Percentiles rank a stretch among this genome's conserved stretches.
phyloP scores from a whole-genome alignment of 2,888 invertebrate species.

The Brenthis daphne region DNA sequence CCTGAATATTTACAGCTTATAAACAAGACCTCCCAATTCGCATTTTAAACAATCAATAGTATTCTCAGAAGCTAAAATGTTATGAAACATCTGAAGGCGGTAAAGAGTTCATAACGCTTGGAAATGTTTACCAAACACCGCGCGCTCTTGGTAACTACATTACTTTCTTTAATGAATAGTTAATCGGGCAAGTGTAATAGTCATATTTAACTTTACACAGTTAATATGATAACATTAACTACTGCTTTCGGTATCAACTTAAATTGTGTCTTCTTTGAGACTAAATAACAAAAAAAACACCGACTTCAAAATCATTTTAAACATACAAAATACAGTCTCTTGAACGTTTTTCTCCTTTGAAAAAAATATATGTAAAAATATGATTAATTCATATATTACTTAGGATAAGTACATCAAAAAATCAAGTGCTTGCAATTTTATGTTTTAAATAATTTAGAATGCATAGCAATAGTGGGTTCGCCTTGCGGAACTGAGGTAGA shows the following conservation, averaged over 20 bases:
- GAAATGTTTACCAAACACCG: slow-evolving; percentile 54
- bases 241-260: background rate
- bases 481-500: too few species aligned
- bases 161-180: slow-evolving; percentile 17
- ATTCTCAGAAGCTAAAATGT: slow-evolving; percentile 23
- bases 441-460: too few species aligned
- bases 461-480: too few species aligned
- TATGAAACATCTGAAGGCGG: slow-evolving; percentile 19
- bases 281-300: background rate
- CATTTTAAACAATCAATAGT: slow-evolving; percentile 35
- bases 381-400: too few species aligned
- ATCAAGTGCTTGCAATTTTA: too few species aligned
- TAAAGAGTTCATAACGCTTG: slow-evolving; percentile 48
- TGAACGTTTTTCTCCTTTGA: too few species aligned
- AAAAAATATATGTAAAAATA: too few species aligned
- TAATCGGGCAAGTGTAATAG: slow-evolving; percentile 10
- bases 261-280: background rate
- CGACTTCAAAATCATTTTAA: too few species aligned
- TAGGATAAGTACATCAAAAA: too few species aligned
- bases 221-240: background rate
- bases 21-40: slow-evolving; percentile 17
- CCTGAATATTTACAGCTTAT: slow-evolving; percentile 10
- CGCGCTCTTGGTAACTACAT: slow-evolving; percentile 25
- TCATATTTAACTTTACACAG: slow-evolving; percentile 1
- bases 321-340: too few species aligned